These are phyloP conservation scores for Myotis brandtii DNA, from an alignment of 2,113 vertebrate genomes.

Conservation along the genomic window DNA sequence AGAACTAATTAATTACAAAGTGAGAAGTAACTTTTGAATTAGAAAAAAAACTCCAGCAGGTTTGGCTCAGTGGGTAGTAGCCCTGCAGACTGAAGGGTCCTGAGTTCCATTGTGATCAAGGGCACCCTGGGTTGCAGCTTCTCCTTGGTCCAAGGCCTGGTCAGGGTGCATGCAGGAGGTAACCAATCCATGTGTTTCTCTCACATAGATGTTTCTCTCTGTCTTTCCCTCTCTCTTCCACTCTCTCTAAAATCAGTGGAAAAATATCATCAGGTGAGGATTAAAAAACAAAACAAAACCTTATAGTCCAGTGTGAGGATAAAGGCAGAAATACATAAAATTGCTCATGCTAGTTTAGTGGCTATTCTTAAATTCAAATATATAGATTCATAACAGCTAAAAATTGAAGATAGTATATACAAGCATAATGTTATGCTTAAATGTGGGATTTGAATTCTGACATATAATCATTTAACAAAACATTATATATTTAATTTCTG, in stretches of 20 bases:
- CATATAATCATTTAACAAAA: background rate
- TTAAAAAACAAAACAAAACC: background rate
- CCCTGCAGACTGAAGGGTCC: too few relatives aligned
- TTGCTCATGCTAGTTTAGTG: background rate
- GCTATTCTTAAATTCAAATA: conserved; percentile 3
- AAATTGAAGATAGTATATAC: background rate
- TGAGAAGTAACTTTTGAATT: background rate
- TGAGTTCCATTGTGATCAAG: too few relatives aligned
- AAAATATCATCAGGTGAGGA: too few relatives aligned
- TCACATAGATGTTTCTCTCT: too few relatives aligned
- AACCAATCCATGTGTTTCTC: too few relatives aligned
- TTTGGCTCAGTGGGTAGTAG: too few relatives aligned
- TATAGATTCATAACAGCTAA: background rate
- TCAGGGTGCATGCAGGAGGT: too few relatives aligned
- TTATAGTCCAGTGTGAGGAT: background rate
- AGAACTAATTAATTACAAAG: background rate
- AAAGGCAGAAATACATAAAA: background rate
- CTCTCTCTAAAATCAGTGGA: too few relatives aligned
- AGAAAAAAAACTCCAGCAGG: background rate
- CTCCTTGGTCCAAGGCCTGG: too few relatives aligned
- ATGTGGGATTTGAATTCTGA: background rate
- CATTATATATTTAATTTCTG: background rate
- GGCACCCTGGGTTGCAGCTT: too few relatives aligned
- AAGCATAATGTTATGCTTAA: background rate
- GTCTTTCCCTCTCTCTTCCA: too few relatives aligned